Conservation (phyloP, 2,113 vertebrate genomes). For the Etheostoma cragini region DNA sequence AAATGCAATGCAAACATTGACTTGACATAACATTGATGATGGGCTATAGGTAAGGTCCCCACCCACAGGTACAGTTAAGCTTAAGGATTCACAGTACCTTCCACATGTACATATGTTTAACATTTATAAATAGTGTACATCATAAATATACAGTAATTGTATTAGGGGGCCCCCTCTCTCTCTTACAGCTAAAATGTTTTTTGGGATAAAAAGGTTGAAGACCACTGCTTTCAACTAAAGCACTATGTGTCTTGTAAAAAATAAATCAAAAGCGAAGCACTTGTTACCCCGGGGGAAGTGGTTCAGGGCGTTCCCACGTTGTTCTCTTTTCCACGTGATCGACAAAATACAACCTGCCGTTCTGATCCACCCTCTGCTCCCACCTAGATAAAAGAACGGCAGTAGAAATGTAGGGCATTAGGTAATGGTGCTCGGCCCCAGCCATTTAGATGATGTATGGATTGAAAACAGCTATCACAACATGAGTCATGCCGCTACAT, state of each 20-base stretch:
- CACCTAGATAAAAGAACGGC: constrained; percentile 84
- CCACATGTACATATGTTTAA: too few species aligned
- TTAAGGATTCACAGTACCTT: too few species aligned
- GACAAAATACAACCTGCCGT: constrained; percentile 94
- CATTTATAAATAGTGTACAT: too few species aligned
- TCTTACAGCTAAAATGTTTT: too few species aligned
- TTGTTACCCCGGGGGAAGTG: constrained; percentile 92
- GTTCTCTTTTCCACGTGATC: constrained; percentile 98
- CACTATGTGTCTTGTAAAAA: neutral
- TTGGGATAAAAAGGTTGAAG: too few species aligned
- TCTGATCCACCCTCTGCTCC: constrained; percentile 96
- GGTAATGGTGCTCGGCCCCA: neutral
- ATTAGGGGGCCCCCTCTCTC: too few species aligned
- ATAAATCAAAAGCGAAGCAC: neutral
- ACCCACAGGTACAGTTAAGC: too few species aligned
- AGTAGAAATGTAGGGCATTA: constrained; percentile 4
- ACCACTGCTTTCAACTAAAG: neutral
- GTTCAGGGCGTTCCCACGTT: constrained; percentile 97
- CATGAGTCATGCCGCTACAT: constrained; percentile 22
- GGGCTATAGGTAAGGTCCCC: too few species aligned
- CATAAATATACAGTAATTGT: too few species aligned
- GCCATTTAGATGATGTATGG: neutral
- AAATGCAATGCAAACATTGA: neutral
- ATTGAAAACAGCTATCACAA: constrained; percentile 8
- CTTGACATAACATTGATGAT: too few species aligned